Evolutionary conservation across 2,888 invertebrate genomes (phyloP), one percentile per base, ranked within the genome.

Genomic region (Mylabris sibirica): DNA sequence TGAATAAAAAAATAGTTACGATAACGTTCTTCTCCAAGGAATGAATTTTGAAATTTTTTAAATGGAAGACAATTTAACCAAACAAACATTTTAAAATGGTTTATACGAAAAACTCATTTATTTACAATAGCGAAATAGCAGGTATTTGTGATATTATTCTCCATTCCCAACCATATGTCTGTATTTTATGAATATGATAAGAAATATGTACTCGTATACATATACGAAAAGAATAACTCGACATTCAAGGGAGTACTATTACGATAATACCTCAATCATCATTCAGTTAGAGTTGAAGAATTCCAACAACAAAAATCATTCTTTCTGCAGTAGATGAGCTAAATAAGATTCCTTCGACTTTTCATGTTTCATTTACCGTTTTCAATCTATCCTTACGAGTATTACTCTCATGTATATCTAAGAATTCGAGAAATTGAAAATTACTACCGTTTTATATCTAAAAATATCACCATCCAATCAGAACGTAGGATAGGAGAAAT

Each of bases 301-400:
- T 49, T 49, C 20, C 49, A 49, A 22, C 49, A 49, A 49, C 49
- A 49, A 49, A 49, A 49, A 20, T 9, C 49, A 20, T 49, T 49
- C 49, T 11, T 49, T 20, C 20, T 20, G 44, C 4, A 49, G 20
- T 49, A 20, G 49, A 49, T 49, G 49, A 20, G 9, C 20, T 9
- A 49, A 44, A 49, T 49, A 49, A 20, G 49, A 22, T 49, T 22
- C 49, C 20, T 49, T 49, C 20, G 49, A 49, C 49, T 49, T 49
- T 49, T 20, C 3, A 20, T 20, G 11, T 8, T 49, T 20, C 49
- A 20, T 20, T 49, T 8, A 8, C 9, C 8, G 11, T 49, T 22
- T 49, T 22, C 49, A 41, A 41, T 12, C 44, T 49, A 49, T 49
- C 6, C 9, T 20, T 30, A 30, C 30, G 30, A 30, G 8, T 30